Percentiles rank a stretch among this genome's conserved stretches.
Conservation (phyloP, 2,113 vertebrate genomes). For the Actinemys pallida region DNA sequence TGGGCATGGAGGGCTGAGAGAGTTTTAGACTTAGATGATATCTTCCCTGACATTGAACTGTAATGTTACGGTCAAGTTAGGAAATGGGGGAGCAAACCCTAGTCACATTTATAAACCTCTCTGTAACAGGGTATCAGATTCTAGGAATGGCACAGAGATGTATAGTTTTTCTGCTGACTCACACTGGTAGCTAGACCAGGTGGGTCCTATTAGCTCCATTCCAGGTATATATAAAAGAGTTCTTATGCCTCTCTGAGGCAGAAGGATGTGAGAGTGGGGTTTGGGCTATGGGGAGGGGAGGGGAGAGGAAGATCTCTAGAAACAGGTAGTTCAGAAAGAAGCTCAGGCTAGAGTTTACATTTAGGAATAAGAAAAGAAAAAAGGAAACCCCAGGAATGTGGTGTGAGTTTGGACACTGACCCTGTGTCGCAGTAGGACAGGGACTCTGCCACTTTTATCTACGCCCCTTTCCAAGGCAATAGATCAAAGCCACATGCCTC, state of each 20-base stretch:
- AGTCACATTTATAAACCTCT: neutral
- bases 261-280: neutral
- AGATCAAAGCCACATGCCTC: neutral
- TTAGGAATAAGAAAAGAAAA: neutral
- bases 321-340: neutral
- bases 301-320: neutral
- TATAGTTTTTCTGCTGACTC: neutral
- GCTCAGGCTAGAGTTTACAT: neutral
- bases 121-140: neutral
- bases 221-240: neutral
- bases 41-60: neutral
- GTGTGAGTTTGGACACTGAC: neutral
- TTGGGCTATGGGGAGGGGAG: neutral
- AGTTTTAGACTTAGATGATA: neutral
- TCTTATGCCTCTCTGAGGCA: neutral
- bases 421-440: neutral
- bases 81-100: fast-evolving
- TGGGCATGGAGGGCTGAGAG: slow-evolving; percentile 37
- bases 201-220: fast-evolving
- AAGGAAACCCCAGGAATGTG: neutral
- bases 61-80: neutral
- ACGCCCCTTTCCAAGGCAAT: slow-evolving; percentile 14
- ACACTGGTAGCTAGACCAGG: neutral
- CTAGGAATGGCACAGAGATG: neutral
- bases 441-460: neutral